A percentile compares a stretch with the other conserved stretches of the same genome.
phyloP scores from a whole-genome alignment of 2,888 invertebrate genomes.

The Argyresthia goedartella region DNA sequence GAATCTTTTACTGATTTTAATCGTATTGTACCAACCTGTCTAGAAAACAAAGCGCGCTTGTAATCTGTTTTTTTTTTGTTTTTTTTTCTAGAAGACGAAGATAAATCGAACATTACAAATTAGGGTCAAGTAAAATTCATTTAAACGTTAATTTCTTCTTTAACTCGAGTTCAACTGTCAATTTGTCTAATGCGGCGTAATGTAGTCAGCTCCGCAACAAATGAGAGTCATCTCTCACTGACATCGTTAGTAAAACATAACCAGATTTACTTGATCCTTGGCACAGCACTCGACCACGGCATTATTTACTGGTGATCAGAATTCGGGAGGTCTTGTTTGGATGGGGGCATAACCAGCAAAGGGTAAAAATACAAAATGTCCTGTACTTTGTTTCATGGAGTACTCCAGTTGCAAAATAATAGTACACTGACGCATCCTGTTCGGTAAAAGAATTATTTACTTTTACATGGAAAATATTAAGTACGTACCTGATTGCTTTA shows the following conservation, averaged over 20 bases:
- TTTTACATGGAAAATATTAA: too few species aligned
- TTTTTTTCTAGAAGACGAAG: too few species aligned
- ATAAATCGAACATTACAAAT: too few species aligned
- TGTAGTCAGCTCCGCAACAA: slow-evolving; percentile 27
- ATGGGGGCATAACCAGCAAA: slow-evolving; percentile 6
- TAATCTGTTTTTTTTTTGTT: too few species aligned
- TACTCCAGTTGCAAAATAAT: slow-evolving; percentile 34
- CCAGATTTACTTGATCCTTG: slow-evolving; percentile 21
- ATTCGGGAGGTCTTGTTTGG: slow-evolving; percentile 8
- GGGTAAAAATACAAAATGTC: slow-evolving; percentile 28
- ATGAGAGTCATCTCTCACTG: slow-evolving; percentile 41
- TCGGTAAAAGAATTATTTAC: too few species aligned
- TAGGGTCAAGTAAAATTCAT: too few species aligned
- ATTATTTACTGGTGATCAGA: background rate
- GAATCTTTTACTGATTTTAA: too few species aligned
- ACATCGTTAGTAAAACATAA: slow-evolving; percentile 34
- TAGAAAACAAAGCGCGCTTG: too few species aligned
- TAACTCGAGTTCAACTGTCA: slow-evolving; percentile 1
- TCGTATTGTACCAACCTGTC: too few species aligned
- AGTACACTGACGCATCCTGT: slow-evolving; percentile 13
- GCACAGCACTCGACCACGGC: slow-evolving; percentile 11
- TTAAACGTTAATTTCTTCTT: too few species aligned
- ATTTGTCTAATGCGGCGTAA: slow-evolving; percentile 12
- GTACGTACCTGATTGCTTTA: too few species aligned
- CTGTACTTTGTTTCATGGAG: slow-evolving; percentile 21